These are phyloP conservation scores for Aradophagus sp. DNA, from an alignment of 1,140 invertebrate genomes.

Conservation along the genomic window DNA sequence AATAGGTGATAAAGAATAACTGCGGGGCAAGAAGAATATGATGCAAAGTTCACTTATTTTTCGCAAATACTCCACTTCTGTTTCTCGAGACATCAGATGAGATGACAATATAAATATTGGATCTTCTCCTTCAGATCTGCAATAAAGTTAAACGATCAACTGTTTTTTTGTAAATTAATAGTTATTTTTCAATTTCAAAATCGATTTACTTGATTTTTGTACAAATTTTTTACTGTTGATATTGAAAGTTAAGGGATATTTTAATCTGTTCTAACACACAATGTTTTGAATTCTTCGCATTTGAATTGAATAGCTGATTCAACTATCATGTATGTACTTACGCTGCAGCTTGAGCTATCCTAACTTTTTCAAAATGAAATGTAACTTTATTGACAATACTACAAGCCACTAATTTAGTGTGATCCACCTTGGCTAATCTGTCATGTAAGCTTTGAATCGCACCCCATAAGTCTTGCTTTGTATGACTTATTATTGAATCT, in stretches of 20 bases:
- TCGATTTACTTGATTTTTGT: too few species aligned
- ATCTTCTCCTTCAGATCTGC: conserved; percentile 77
- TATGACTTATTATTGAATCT: conserved; percentile 77
- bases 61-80: conserved; percentile 87
- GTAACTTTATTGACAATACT: conserved; percentile 87
- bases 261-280: too few species aligned
- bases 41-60: conserved; percentile 88
- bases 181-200: conserved; percentile 8
- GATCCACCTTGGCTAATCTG: conserved; percentile 83
- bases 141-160: too few species aligned
- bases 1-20: conserved; percentile 85
- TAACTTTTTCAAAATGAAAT: conserved; percentile 89
- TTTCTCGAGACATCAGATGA: conserved; percentile 82
- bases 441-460: conserved; percentile 85
- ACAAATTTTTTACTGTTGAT: too few species aligned
- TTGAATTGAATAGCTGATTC: too few species aligned
- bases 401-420: conserved; percentile 86
- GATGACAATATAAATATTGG: conserved; percentile 85
- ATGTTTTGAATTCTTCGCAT: too few species aligned
- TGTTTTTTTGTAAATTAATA: too few species aligned
- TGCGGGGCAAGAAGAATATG: conserved; percentile 85
- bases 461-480: conserved; percentile 89
- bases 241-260: too few species aligned
- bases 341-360: conserved; percentile 83
- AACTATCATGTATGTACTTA: too few species aligned